These are phyloP conservation scores for Drosophila lacteicornis DNA, from an alignment of 1,140 invertebrate species.

Conservation along the genomic window DNA sequence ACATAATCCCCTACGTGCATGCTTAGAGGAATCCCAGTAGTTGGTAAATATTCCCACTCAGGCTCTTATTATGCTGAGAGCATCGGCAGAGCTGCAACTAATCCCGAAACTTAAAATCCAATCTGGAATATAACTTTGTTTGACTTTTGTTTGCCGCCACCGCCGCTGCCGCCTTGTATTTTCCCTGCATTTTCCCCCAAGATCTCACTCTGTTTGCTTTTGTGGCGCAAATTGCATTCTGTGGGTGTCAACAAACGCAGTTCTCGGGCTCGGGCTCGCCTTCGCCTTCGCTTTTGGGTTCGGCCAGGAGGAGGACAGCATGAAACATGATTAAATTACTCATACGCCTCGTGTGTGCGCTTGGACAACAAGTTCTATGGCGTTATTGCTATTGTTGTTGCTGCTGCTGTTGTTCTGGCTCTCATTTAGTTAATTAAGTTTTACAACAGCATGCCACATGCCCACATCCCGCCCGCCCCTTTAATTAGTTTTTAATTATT, in stretches of 20 bases:
- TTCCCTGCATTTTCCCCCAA: slow-evolving; percentile 17
- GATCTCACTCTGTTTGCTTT: slow-evolving; percentile 62
- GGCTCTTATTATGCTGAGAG: slow-evolving; percentile 31
- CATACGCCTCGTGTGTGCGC: slow-evolving; percentile 68
- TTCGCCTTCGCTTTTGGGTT: slow-evolving; percentile 2
- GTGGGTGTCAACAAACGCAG: slow-evolving; percentile 74
- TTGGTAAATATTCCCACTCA: slow-evolving; percentile 7
- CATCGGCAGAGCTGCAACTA: slow-evolving; percentile 25
- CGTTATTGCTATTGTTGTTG: slow-evolving; percentile 60
- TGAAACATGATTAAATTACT: slow-evolving; percentile 78
- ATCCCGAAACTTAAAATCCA: slow-evolving; percentile 50
- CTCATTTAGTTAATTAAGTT: slow-evolving; percentile 81
- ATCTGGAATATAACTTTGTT: slow-evolving; percentile 62
- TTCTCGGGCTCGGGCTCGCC: slow-evolving; percentile 3
- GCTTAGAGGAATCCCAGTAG: not conserved
- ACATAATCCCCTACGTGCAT: not conserved
- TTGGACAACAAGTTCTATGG: slow-evolving; percentile 53
- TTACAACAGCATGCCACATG: slow-evolving; percentile 62
- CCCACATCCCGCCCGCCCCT: slow-evolving; percentile 31
- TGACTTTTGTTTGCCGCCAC: slow-evolving; percentile 49
- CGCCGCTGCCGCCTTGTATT: slow-evolving; percentile 14
- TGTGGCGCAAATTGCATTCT: slow-evolving; percentile 78
- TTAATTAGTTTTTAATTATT: slow-evolving; percentile 83
- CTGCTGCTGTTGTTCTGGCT: slow-evolving; percentile 36
- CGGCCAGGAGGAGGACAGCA: slow-evolving; percentile 51